phyloP scores from a whole-genome alignment of 2,113 vertebrate species.

The Gymnobelideus leadbeateri region DNA sequence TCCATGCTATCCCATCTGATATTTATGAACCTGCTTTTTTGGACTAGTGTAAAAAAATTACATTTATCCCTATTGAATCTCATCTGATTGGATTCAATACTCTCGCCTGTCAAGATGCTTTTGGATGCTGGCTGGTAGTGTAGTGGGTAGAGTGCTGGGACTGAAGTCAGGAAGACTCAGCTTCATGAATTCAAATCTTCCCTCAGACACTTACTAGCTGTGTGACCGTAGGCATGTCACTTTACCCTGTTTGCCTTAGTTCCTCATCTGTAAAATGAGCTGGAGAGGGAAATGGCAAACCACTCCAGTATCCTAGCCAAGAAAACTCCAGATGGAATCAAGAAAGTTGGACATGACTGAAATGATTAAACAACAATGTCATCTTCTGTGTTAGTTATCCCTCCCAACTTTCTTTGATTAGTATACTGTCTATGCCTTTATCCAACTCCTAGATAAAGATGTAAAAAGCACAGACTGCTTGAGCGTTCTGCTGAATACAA shows the following conservation, averaged over 20 bases:
- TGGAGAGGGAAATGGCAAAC: neutral
- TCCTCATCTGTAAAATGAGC: neutral
- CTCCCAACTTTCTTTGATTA: neutral
- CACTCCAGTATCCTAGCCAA: neutral
- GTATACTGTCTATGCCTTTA: too few relatives aligned
- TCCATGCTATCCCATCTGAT: neutral
- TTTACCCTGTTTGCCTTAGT: neutral
- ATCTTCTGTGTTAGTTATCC: neutral
- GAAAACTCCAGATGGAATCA: neutral
- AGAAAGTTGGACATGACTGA: neutral
- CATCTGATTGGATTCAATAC: neutral
- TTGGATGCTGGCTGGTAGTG: neutral
- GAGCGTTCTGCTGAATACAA: neutral
- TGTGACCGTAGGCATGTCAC: neutral
- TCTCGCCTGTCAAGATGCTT: neutral
- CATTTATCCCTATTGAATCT: neutral
- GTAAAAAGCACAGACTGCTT: neutral
- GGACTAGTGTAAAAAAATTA: neutral
- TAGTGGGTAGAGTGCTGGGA: neutral
- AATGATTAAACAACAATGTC: neutral
- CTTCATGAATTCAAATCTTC: neutral
- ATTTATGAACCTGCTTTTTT: neutral
- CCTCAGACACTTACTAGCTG: neutral
- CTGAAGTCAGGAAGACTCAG: neutral
- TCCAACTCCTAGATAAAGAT: neutral